Percentiles rank a stretch among this genome's conserved stretches.
phyloP scores from a whole-genome alignment of 2,888 invertebrate species.

The Cataglyphis altisquamis region DNA sequence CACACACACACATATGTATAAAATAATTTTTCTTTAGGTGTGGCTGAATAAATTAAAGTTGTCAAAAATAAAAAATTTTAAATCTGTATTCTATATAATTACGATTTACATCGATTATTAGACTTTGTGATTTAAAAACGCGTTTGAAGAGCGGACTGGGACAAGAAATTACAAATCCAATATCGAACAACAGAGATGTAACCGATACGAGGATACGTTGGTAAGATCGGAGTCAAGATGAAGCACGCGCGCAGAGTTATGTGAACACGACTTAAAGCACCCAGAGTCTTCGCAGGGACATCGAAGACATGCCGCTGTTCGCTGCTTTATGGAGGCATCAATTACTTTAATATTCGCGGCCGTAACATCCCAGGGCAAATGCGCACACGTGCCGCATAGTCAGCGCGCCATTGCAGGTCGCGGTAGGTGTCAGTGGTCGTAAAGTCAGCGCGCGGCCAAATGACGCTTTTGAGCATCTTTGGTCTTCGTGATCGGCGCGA shows the following conservation, averaged over 20 bases:
- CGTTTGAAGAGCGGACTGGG: slow-evolving; percentile 4
- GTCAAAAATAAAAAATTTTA: background rate
- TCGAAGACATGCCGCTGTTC: slow-evolving; percentile 74
- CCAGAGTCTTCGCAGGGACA: slow-evolving; percentile 75
- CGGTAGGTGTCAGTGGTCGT: slow-evolving; percentile 81
- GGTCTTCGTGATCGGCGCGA: slow-evolving; percentile 74
- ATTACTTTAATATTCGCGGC: slow-evolving; percentile 83
- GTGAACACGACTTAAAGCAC: slow-evolving; percentile 67
- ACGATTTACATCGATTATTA: background rate
- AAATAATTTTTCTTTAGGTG: background rate
- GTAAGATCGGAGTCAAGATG: slow-evolving; percentile 56
- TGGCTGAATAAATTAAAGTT: background rate
- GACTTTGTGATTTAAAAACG: slow-evolving; percentile 7
- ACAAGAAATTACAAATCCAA: slow-evolving; percentile 28
- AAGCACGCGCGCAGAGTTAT: slow-evolving; percentile 59
- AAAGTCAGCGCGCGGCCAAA: slow-evolving; percentile 70
- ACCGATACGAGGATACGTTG: slow-evolving; percentile 29
- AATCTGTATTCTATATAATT: background rate
- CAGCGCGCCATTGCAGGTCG: slow-evolving; percentile 59
- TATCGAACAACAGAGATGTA: slow-evolving; percentile 37
- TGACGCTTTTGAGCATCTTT: slow-evolving; percentile 61
- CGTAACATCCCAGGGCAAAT: slow-evolving; percentile 76
- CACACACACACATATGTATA: background rate
- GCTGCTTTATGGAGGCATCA: slow-evolving; percentile 82
- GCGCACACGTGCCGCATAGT: slow-evolving; percentile 36